Base-by-base conservation (phyloP, 2,888 invertebrate genomes). In the Sesia apiformis region DNA sequence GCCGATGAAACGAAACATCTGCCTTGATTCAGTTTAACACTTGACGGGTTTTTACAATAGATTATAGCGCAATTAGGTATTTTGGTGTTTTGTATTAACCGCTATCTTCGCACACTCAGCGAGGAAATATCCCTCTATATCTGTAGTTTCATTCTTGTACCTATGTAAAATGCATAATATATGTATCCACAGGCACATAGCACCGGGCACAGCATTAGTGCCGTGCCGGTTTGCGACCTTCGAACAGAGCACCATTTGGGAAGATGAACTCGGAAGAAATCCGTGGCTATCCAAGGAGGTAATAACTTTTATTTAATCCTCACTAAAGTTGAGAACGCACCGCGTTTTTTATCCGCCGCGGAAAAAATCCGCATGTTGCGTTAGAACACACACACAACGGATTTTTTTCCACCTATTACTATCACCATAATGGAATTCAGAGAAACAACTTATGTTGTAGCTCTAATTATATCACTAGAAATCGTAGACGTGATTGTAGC, bases 251-350 rank as follows among this genome's bases (percentile, higher is more conserved):
- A 96, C 96, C 41, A 91, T 94, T 54, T 96, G 97, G 94, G 91
- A 93, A 42, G 92, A 94, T 62, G 90, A 97, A 57, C 88, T 93
- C 8, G 91, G 91, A 7, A 92, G 93, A 56, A 92, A 98, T 76
- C 95, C 97, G 38, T 98, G 98, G 98, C 91, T 98, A 42, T 90
- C 92, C 64, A 93, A 92, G 57, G 93, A 94, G 81, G 95, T 93
- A 76, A 79, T 80, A 39, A 41, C 5, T 41, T 3, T 6, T 6
- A 3, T 41, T 3, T 41, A 41, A 7, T 41, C 4, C 3, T 6
- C 70, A 6, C 39, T 8, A 5, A 38, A 4, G 8, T 8, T 40
- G 23, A 54, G 8, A 42, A 38, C 42, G 5, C 40, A 23, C 43
- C 52, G 53, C 53, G 43, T 39, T 41, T 51, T 8, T 49, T 3